phyloP scores from a whole-genome alignment of 2,888 invertebrate species.

The Agrochola litura region DNA sequence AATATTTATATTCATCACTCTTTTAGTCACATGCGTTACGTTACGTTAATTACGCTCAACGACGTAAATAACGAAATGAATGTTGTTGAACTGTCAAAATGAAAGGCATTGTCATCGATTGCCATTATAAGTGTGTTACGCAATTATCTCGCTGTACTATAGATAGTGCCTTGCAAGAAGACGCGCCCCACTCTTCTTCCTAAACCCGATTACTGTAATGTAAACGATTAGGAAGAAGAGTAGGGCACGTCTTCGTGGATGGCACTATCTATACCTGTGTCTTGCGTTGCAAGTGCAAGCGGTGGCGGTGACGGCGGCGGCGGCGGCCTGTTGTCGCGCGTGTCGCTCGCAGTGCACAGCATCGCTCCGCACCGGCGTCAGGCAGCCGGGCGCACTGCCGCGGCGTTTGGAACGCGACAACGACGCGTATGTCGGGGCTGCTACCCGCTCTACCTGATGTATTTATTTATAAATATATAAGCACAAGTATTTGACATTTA shows the following conservation, averaged over 20 bases:
- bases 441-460: constrained; percentile 91
- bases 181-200: no score
- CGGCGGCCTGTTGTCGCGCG: constrained; percentile 83
- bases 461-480: neutral
- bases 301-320: constrained; percentile 75
- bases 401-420: constrained; percentile 85
- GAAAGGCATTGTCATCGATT: neutral
- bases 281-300: constrained; percentile 81
- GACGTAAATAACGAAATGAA: neutral
- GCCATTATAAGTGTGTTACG: neutral
- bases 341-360: constrained; percentile 76
- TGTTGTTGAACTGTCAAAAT: neutral
- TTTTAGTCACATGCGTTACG: no score
- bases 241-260: no score
- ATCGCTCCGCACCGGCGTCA: neutral
- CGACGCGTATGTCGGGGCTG: constrained; percentile 93
- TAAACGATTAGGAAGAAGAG: no score
- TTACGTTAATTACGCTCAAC: neutral
- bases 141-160: constrained; percentile 3
- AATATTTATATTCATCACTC: no score
- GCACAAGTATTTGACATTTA: neutral
- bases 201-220: no score
- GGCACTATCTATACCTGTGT: constrained; percentile 71
- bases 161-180: no score
- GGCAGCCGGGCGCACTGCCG: constrained; percentile 75